Conservation (phyloP, 2,888 invertebrate genomes). For the Chaitophorus viminalis region DNA sequence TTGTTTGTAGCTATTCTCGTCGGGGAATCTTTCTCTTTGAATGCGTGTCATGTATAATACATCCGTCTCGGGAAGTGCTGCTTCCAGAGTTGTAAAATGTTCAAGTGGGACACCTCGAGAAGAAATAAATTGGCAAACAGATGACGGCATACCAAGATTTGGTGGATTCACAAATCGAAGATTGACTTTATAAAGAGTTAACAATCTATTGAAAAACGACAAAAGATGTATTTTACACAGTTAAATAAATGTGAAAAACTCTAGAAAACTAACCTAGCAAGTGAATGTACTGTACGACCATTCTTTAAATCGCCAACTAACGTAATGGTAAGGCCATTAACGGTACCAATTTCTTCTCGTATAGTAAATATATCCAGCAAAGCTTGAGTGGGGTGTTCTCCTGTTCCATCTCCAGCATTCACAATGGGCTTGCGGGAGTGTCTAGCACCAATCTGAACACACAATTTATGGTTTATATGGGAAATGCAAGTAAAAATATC, state of each 20-base stretch:
- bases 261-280: constrained; percentile 75
- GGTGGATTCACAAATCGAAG: constrained; percentile 91
- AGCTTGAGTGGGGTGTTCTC: constrained; percentile 98
- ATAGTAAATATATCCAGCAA: constrained; percentile 97
- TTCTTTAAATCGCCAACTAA: constrained; percentile 98
- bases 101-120: constrained; percentile 83
- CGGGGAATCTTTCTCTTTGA: constrained; percentile 90
- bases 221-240: background rate
- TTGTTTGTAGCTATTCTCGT: constrained; percentile 87
- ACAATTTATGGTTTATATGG: constrained; percentile 14
- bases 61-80: constrained; percentile 91
- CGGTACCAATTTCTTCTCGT: constrained; percentile 97
- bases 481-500: background rate
- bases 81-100: constrained; percentile 79
- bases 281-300: constrained; percentile 97
- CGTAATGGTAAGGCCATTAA: constrained; percentile 95
- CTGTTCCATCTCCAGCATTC: constrained; percentile 97
- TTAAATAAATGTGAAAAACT: background rate
- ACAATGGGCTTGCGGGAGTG: constrained; percentile 90
- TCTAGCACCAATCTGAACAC: constrained; percentile 79
- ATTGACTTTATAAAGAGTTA: constrained; percentile 93
- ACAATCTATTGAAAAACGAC: constrained; percentile 69
- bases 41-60: constrained; percentile 99
- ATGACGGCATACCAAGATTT: constrained; percentile 89
- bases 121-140: constrained; percentile 81